phyloP scores from a whole-genome alignment of 1,140 invertebrate genomes.

The Rhynchophorus ferrugineus region DNA sequence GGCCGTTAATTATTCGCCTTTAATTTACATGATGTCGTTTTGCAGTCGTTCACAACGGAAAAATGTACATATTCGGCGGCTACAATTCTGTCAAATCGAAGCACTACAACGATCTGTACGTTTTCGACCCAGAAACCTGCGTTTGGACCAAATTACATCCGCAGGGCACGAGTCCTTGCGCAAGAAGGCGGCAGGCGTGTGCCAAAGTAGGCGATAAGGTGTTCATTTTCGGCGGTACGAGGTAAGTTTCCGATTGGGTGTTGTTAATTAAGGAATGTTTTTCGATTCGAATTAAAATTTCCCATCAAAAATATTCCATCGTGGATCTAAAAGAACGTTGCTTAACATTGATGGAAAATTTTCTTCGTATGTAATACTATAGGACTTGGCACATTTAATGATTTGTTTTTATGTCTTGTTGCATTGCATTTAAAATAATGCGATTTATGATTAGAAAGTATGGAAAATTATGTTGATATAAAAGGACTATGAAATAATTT shows the following conservation, averaged over 20 bases:
- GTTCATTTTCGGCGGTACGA: conserved; percentile 81
- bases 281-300: background rate
- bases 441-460: too few species aligned
- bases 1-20: too few species aligned
- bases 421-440: too few species aligned
- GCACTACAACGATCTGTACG: conserved; percentile 78
- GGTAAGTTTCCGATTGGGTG: conserved; percentile 42
- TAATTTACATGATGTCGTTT: too few species aligned
- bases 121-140: conserved; percentile 56
- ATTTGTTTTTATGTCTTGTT: too few species aligned
- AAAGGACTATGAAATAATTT: too few species aligned
- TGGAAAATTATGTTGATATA: too few species aligned
- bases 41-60: conserved; percentile 66
- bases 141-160: conserved; percentile 56
- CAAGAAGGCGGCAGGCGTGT: conserved; percentile 71
- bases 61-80: conserved; percentile 82
- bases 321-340: too few species aligned
- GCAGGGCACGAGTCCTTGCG: conserved; percentile 53
- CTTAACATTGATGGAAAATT: too few species aligned
- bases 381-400: too few species aligned
- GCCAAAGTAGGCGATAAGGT: conserved; percentile 61
- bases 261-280: background rate
- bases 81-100: conserved; percentile 65
- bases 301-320: conserved; percentile 7
- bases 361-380: too few species aligned